Conservation (phyloP, 2,113 vertebrate species). For the Alexandromys fortis region DNA sequence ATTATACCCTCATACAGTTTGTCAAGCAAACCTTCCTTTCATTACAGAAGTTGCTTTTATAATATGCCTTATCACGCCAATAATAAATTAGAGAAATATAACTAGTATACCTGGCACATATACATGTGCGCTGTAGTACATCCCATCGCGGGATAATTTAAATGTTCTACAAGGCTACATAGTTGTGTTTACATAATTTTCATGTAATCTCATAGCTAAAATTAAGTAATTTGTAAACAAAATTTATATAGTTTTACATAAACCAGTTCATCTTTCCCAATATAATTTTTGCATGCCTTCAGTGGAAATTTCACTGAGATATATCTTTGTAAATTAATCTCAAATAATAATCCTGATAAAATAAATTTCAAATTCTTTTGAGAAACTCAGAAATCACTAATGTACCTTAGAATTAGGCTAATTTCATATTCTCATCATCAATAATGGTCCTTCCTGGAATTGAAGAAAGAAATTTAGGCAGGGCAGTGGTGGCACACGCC, state of each 20-base stretch:
- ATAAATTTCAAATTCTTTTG: neutral
- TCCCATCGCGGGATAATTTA: neutral
- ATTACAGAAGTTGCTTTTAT: neutral
- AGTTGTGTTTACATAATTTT: neutral
- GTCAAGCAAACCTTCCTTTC: neutral
- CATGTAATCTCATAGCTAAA: neutral
- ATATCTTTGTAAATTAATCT: neutral
- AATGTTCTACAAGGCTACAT: too few species aligned
- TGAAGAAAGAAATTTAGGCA: neutral
- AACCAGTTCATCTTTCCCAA: neutral
- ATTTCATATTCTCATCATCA: too few species aligned
- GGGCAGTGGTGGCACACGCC: too few species aligned
- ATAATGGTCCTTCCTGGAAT: neutral
- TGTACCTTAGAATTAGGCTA: neutral
- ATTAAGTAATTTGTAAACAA: constrained; percentile 29
- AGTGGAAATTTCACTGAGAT: neutral
- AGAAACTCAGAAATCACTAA: neutral
- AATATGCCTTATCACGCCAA: neutral
- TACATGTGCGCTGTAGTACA: neutral
- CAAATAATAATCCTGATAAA: neutral
- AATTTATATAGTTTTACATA: neutral
- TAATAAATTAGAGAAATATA: neutral
- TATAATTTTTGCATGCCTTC: neutral
- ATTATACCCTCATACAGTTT: too few species aligned
- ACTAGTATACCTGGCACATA: neutral